Conservation (phyloP, 92 coral and sea anemone species). For the Umimayanthus kanabou region DNA sequence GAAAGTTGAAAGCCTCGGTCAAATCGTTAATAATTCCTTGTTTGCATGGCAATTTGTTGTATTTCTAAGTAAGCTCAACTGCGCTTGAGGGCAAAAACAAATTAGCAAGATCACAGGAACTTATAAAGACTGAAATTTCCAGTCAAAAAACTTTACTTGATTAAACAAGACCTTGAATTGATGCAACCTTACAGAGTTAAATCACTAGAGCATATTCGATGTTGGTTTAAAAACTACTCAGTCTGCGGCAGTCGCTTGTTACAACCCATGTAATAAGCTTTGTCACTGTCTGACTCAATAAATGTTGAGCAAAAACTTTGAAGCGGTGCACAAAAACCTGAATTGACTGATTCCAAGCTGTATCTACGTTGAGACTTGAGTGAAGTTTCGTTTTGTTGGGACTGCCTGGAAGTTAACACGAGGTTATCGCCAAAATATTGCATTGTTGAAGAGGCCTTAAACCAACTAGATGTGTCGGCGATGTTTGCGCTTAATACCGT, state of each 20-base stretch:
- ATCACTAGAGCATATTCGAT: background rate
- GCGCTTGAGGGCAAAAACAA: constrained; percentile 29
- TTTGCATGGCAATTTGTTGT: too few relatives aligned
- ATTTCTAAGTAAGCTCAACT: background rate
- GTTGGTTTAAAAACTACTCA: background rate
- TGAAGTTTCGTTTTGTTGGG: background rate
- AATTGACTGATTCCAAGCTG: constrained; percentile 25
- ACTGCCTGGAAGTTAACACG: background rate
- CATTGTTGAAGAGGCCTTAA: background rate
- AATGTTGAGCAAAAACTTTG: background rate
- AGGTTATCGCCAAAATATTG: background rate
- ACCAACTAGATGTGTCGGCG: background rate
- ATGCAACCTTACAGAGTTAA: background rate
- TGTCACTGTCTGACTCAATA: background rate
- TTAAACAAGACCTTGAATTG: background rate
- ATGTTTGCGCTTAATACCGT: constrained; percentile 39
- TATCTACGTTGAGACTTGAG: background rate
- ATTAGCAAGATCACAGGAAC: constrained; percentile 4
- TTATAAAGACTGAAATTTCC: background rate
- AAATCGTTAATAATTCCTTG: too few relatives aligned
- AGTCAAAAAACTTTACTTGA: background rate
- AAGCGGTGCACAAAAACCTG: background rate
- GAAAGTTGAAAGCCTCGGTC: background rate
- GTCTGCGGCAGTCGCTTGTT: background rate
- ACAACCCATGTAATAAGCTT: background rate